These are phyloP conservation scores for Drosophila nannoptera DNA, from an alignment of 1,140 invertebrate genomes.

Conservation along the genomic window DNA sequence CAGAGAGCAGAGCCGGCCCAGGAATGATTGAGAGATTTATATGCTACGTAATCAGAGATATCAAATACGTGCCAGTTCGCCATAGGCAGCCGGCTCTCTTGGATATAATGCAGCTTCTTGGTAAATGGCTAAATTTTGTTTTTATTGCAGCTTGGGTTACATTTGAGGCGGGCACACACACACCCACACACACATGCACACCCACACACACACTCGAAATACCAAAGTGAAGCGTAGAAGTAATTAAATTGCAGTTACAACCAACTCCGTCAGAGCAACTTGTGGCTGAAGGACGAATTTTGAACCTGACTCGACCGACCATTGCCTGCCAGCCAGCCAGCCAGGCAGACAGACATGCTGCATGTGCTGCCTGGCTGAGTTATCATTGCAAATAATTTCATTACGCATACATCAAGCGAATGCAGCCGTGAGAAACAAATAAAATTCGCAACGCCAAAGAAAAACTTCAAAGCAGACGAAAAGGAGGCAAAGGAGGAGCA, in stretches of 20 bases:
- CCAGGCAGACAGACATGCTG: not conserved
- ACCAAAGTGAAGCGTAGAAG: slow-evolving; percentile 42
- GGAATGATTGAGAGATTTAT: not conserved
- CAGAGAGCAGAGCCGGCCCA: not conserved
- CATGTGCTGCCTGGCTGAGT: slow-evolving; percentile 17
- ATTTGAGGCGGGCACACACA: slow-evolving; percentile 24
- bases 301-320: slow-evolving; percentile 41
- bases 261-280: slow-evolving; percentile 10
- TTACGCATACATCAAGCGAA: slow-evolving; percentile 30
- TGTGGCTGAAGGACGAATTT: slow-evolving; percentile 64
- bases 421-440: slow-evolving; percentile 58
- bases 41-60: not conserved
- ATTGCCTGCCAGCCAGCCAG: slow-evolving; percentile 15
- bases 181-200: not conserved
- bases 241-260: slow-evolving; percentile 68
- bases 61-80: too few species aligned
- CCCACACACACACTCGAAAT: not conserved
- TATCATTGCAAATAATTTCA: slow-evolving; percentile 51
- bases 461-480: slow-evolving; percentile 39
- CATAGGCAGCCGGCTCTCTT: not conserved
- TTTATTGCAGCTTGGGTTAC: slow-evolving; percentile 20
- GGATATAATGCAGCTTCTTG: slow-evolving; percentile 19
- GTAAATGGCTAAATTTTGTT: slow-evolving; percentile 31
- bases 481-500: not conserved
- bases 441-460: slow-evolving; percentile 24